Evolutionary conservation across 2,113 vertebrate genomes (phyloP).

Genomic region (Dicentrarchus labrax): DNA sequence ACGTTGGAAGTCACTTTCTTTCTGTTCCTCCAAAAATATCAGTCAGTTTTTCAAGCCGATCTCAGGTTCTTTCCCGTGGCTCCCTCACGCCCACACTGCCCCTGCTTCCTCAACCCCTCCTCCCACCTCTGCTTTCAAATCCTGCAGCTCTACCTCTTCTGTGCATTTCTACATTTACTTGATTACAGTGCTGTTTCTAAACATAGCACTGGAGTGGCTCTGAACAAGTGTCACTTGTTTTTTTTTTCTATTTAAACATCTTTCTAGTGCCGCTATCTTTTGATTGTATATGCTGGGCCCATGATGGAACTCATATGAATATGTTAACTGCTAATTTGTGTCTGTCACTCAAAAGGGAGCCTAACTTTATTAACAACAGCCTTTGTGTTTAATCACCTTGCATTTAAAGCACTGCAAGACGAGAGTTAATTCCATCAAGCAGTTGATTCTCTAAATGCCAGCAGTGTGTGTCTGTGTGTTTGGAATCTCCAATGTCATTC

Average conservation of each 20-base stretch:
- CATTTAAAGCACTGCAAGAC: conserved; percentile 5
- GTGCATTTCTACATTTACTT: conserved; percentile 54
- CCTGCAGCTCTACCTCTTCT: conserved; percentile 50
- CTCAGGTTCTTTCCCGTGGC: conserved; percentile 61
- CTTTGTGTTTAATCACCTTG: conserved; percentile 15
- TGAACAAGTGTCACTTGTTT: conserved; percentile 37
- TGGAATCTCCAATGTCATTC: conserved; percentile 29
- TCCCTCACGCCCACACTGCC: conserved; percentile 68
- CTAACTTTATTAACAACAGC: neutral
- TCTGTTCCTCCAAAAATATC: conserved; percentile 56
- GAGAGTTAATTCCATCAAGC: neutral
- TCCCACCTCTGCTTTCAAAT: conserved; percentile 67
- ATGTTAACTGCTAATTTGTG: neutral
- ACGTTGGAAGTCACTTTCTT: conserved; percentile 18
- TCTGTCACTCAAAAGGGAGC: neutral
- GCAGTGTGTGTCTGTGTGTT: conserved; percentile 14
- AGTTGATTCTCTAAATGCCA: conserved; percentile 20
- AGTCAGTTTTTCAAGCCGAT: conserved; percentile 37
- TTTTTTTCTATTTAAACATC: neutral
- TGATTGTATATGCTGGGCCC: neutral
- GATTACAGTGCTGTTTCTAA: conserved; percentile 63
- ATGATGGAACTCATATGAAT: neutral
- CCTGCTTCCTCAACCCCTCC: conserved; percentile 65
- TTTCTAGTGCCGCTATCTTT: neutral
- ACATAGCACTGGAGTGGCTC: conserved; percentile 51